These are phyloP conservation scores for Drosophila ercepeae DNA, from an alignment of 1,140 invertebrate species.

Conservation along the genomic window DNA sequence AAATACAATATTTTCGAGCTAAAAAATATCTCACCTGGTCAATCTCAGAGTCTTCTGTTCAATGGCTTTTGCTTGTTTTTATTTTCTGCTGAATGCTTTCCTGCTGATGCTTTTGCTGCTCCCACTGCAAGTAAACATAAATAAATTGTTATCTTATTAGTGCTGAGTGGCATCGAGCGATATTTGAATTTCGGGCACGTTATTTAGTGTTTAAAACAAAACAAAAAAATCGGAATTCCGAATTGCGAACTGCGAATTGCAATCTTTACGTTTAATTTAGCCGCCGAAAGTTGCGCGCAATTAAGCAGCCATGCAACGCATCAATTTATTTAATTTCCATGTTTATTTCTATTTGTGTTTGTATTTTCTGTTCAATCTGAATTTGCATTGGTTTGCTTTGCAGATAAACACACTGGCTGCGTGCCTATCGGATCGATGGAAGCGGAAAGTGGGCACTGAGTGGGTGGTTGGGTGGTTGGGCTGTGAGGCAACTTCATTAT, in stretches of 20 bases:
- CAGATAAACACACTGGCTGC: constrained; percentile 45
- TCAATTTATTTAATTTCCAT: constrained; percentile 24
- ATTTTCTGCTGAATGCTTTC: not conserved
- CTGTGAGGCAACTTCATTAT: constrained; percentile 45
- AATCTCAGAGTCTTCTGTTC: constrained; percentile 5
- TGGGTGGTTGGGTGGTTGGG: not conserved
- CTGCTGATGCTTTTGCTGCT: not conserved
- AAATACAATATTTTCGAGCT: too few species aligned
- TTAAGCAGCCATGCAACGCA: constrained; percentile 62
- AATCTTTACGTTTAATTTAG: constrained; percentile 64
- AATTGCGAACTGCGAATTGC: constrained; percentile 41
- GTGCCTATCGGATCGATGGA: constrained; percentile 45
- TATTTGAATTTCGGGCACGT: constrained; percentile 36
- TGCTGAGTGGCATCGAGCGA: constrained; percentile 33
- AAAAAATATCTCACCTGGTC: constrained; percentile 41
- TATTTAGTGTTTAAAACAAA: too few species aligned
- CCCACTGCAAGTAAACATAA: constrained; percentile 43
- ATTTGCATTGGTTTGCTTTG: constrained; percentile 35
- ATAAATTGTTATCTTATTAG: constrained; percentile 53
- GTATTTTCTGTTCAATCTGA: constrained; percentile 18
- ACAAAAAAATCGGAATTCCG: too few species aligned
- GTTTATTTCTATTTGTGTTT: constrained; percentile 35
- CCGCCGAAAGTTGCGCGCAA: constrained; percentile 51
- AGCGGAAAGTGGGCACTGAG: constrained; percentile 10
- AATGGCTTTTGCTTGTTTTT: constrained; percentile 7